Conservation (phyloP, 2,797 vertebrate genomes). For the Geotrypetes seraphini region DNA sequence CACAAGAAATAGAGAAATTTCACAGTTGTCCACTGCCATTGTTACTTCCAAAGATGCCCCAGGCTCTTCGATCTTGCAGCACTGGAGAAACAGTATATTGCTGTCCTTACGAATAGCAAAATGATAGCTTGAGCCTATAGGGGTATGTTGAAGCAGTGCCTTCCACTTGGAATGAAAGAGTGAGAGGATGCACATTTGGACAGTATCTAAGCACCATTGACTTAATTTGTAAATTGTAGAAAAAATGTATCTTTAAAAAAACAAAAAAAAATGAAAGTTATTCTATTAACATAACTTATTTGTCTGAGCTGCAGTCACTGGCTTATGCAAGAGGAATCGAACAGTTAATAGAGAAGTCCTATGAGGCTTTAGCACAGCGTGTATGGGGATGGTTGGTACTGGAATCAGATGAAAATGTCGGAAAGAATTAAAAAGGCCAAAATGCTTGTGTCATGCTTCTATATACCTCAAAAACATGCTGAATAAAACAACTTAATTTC, state of each 20-base stretch:
- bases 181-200: slow-evolving; percentile 31
- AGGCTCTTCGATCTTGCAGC: slow-evolving; percentile 25
- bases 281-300: slow-evolving; percentile 49
- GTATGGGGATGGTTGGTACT: slow-evolving; percentile 6
- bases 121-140: slow-evolving; percentile 12
- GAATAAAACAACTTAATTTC: slow-evolving; percentile 6
- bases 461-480: slow-evolving; percentile 51
- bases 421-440: slow-evolving; percentile 13
- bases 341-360: slow-evolving; percentile 17
- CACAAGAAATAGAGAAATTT: slow-evolving; percentile 39
- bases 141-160: slow-evolving; percentile 40
- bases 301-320: slow-evolving; percentile 46
- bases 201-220: slow-evolving; percentile 27
- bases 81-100: slow-evolving; percentile 6
- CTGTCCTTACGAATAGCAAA: slow-evolving; percentile 19
- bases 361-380: slow-evolving; percentile 24
- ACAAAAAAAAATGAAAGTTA: slow-evolving; percentile 33
- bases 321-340: slow-evolving; percentile 35
- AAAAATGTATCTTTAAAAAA: slow-evolving; percentile 37
- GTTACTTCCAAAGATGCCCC: slow-evolving; percentile 38
- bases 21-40: slow-evolving; percentile 36
- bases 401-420: slow-evolving; percentile 2
- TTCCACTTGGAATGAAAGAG: slow-evolving; percentile 35
- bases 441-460: slow-evolving; percentile 25
- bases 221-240: slow-evolving; percentile 40